Base-by-base conservation (phyloP, 2,888 invertebrate species). In the Eristalis arbustorum region DNA sequence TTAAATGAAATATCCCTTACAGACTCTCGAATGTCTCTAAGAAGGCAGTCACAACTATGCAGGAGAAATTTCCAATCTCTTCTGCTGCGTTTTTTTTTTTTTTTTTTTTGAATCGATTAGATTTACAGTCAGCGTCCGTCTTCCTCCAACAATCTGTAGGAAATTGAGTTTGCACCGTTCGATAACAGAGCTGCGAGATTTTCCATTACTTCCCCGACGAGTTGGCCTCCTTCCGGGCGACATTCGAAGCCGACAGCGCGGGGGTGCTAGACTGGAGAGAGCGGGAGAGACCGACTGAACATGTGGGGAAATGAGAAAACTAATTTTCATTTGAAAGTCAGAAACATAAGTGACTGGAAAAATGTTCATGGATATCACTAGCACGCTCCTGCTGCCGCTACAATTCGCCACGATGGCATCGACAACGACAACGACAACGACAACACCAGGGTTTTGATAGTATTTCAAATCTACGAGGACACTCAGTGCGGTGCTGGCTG, bases 271-370 rank as follows among this genome's bases (percentile, higher is more conserved):
- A 3, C 28, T 25, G 57, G 25, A 25, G 25, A 25, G 25, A 56
- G 5, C 8, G n/a, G n/a, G n/a, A 34, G 5, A 8, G 23, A 8
- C 18, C 0, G 10, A 14, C 8, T 28, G 31, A 31, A 31, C 72
- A 72, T 71, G 78, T 57, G 31, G 64, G 68, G 81, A 73, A 81
- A 73, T 78, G 57, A 82, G 56, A 85, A 87, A 83, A 87, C 83
- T 79, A 87, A 87, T 87, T 87, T 87, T 83, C 87, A 87, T 87
- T 87, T 87, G 62, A 72, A 74, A 82, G 71, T 83, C 87, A 87
- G 78, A 83, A 87, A 83, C 87, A 87, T 87, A 87, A 87, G 87
- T 75, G 83, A 87, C 63, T 78, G 83, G 82, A 85, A 85, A 85
- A 85, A 69, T 74, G 61, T 74, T 40, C 77, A 22, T 4, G 28